A percentile compares a stretch with the other conserved stretches of the same genome.
phyloP scores from a whole-genome alignment of 2,113 vertebrate genomes.

The Acinonyx jubatus region DNA sequence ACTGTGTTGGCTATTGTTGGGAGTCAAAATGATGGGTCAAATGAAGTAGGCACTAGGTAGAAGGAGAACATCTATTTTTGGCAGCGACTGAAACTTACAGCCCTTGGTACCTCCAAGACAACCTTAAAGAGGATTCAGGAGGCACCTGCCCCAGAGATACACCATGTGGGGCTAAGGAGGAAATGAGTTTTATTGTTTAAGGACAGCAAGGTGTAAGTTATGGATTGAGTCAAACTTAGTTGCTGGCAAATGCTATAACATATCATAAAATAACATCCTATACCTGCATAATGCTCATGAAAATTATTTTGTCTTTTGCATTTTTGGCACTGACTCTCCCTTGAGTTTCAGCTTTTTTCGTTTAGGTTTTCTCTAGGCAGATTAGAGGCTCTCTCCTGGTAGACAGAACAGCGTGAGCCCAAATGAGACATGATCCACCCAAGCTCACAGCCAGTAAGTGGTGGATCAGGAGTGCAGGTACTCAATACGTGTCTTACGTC shows the following conservation, averaged over 20 bases:
- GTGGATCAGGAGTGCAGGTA: rapidly evolving
- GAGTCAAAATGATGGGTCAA: not conserved
- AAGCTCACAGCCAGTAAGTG: too few relatives aligned
- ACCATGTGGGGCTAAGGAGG: not conserved
- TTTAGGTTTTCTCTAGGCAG: not conserved
- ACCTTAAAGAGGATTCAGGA: not conserved
- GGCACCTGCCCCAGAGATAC: not conserved
- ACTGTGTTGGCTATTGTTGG: not conserved
- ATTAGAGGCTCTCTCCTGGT: not conserved
- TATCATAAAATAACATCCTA: not conserved
- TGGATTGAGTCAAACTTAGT: not conserved
- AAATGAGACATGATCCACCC: not conserved
- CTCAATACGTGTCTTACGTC: rapidly evolving
- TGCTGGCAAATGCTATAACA: not conserved
- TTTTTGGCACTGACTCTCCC: not conserved
- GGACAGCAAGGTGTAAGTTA: not conserved
- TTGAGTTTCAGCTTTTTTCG: not conserved
- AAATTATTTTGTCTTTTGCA: not conserved
- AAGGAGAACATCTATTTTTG: not conserved
- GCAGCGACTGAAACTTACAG: not conserved
- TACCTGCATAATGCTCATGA: not conserved
- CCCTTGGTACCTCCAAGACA: not conserved
- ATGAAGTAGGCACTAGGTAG: not conserved
- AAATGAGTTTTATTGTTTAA: not conserved
- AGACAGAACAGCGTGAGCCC: too few relatives aligned